These are phyloP conservation scores for Sebastes oblongus DNA, from an alignment of 2,797 vertebrate genomes.

Conservation along the genomic window DNA sequence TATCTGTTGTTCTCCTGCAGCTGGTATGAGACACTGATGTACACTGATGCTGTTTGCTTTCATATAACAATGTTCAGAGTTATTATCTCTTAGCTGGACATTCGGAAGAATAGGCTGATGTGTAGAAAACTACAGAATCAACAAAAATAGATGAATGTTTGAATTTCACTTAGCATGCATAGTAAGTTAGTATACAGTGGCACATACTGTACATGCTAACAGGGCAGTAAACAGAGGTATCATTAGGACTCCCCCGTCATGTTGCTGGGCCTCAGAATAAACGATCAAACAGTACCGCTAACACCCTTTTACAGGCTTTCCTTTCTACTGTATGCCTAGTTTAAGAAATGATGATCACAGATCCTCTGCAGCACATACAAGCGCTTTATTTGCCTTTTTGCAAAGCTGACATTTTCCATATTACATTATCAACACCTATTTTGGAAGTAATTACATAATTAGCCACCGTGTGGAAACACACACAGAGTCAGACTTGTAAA, in stretches of 20 bases:
- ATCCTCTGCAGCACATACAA: not conserved
- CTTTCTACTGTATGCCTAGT: not conserved
- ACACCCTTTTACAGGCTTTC: not conserved
- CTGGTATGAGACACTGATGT: no score
- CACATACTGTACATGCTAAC: not conserved
- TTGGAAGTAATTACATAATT: slow-evolving; percentile 8
- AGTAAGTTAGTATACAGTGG: not conserved
- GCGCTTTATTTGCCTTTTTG: not conserved
- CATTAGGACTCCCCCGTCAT: not conserved
- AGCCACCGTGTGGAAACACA: not conserved
- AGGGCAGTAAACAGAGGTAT: not conserved
- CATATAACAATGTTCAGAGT: not conserved
- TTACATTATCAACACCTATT: not conserved
- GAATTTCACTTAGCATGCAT: not conserved
- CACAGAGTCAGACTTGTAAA: not conserved
- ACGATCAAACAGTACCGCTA: not conserved
- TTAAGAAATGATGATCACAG: not conserved
- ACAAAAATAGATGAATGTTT: not conserved
- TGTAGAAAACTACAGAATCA: not conserved
- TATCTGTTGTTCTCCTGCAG: no score
- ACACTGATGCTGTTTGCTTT: no score
- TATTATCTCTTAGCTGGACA: not conserved
- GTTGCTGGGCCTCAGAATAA: not conserved
- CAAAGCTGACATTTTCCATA: not conserved
- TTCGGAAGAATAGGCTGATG: not conserved